A percentile compares a stretch with the other conserved stretches of the same genome.
phyloP scores from a whole-genome alignment of 2,113 vertebrate species.

The Mobula hypostoma region DNA sequence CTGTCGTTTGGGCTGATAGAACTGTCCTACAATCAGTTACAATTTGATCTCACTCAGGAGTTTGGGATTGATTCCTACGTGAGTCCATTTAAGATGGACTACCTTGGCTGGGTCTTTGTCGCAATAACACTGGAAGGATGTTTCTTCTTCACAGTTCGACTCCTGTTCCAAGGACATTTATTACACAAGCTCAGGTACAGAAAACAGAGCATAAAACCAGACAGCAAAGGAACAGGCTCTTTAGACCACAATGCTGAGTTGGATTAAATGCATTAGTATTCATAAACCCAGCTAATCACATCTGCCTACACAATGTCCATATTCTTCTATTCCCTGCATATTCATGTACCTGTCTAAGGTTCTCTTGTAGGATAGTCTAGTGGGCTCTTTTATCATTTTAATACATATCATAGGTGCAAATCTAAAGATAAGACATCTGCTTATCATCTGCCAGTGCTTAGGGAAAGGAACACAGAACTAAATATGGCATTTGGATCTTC shows the following conservation, averaged over 20 bases:
- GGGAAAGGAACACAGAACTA: not conserved
- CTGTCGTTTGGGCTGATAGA: slow-evolving; percentile 61
- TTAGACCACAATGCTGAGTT: no score
- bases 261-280: no score
- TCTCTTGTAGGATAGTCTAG: not conserved
- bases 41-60: slow-evolving; percentile 53
- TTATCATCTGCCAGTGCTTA: not conserved
- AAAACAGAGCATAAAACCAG: no score
- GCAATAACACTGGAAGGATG: slow-evolving; percentile 55
- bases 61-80: slow-evolving; percentile 56
- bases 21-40: slow-evolving; percentile 60
- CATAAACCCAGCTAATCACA: no score
- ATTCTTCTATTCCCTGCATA: no score
- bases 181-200: slow-evolving; percentile 48
- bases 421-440: not conserved
- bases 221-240: no score
- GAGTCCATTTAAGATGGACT: slow-evolving; percentile 59
- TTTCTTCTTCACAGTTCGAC: slow-evolving; percentile 48
- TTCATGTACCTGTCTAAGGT: no score
- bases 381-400: not conserved
- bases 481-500: not conserved
- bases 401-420: not conserved
- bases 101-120: slow-evolving; percentile 58
- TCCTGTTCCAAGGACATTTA: slow-evolving; percentile 55
- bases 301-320: no score